Base-by-base conservation (phyloP, 1,140 invertebrate species). In the Gonioctena quinquepunctata region DNA sequence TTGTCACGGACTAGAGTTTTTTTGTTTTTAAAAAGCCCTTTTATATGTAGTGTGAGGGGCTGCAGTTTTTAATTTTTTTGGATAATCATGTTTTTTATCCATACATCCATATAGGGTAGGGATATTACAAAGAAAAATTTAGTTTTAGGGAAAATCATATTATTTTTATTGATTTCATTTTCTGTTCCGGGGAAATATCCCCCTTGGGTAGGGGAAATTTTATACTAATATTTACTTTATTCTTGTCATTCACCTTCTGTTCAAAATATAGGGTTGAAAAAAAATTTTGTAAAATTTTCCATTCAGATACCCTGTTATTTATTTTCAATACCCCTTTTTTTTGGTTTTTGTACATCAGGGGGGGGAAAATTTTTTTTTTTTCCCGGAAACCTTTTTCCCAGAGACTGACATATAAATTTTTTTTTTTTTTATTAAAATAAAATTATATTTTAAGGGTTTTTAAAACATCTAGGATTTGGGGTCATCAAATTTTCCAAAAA, bases 1-100 rank as follows among this genome's bases (percentile, higher is more conserved):
- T 98, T 86, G 92, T 98, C 28, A 98, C 96, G 96, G 95, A 13
- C 84, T 98, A 61, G 91, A 95, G 83, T 97, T 98, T 85, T 84
- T 97, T n/a, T n/a, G n/a, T n/a, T n/a, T n/a, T n/a, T n/a, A n/a
- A n/a, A n/a, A n/a, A n/a, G 67, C 92, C 93, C 19, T 90, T 90
- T 18, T 74, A 71, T 13, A 13, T 6, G 7, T 5, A 54, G 33
- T 25, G 27, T 16, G 71, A 81, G 71, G 72, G 76, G 42, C 76
- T 68, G 88, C 88, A 66, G 88, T 93, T 54, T 88, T 88, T n/a
- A 63, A 96, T 98, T 75, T 97, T 96, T 16, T 94, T 97, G 50
- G 96, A 98, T 85, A 97, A 97, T 85, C 92, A 92, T 85, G 90
- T 98, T 67, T 93, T 93, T 78, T 97, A 79, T 95, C 97, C 84